phyloP scores from a whole-genome alignment of 2,113 vertebrate species.

The Pomatostomus ruficeps region DNA sequence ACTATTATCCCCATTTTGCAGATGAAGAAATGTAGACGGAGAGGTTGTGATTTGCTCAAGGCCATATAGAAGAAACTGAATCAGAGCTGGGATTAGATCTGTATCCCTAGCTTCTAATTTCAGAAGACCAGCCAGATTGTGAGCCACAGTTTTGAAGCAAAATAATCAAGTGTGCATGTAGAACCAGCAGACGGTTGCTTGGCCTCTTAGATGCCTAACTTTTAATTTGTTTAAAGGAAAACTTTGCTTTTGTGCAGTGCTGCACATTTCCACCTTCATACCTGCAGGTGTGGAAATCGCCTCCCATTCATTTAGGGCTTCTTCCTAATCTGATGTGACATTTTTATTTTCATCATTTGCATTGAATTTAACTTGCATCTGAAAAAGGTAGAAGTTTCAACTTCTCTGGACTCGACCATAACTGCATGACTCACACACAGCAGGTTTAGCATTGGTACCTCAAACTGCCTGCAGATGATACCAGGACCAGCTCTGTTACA shows the following conservation, averaged over 20 bases:
- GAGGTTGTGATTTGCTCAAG: slow-evolving; percentile 47
- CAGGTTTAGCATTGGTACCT: not conserved
- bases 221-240: not conserved
- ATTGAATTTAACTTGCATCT: not conserved
- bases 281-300: not conserved
- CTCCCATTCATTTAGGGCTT: not conserved
- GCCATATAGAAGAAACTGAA: slow-evolving; percentile 27
- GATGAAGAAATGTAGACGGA: slow-evolving; percentile 62
- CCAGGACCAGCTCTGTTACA: not conserved
- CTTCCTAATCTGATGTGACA: not conserved
- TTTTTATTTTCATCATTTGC: not conserved
- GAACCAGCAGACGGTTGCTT: not conserved
- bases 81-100: slow-evolving; percentile 47
- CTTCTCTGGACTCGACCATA: not conserved
- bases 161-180: not conserved
- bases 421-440: not conserved
- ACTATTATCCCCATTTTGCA: slow-evolving; percentile 66
- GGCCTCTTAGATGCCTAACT: not conserved
- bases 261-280: not conserved
- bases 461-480: not conserved
- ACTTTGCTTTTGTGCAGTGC: not conserved
- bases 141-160: not conserved
- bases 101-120: slow-evolving; percentile 34
- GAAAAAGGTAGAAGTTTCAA: not conserved
- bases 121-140: not conserved